These are phyloP conservation scores for Speoplatyrhinus poulsoni DNA, from an alignment of 2,113 vertebrate genomes.

Conservation along the genomic window DNA sequence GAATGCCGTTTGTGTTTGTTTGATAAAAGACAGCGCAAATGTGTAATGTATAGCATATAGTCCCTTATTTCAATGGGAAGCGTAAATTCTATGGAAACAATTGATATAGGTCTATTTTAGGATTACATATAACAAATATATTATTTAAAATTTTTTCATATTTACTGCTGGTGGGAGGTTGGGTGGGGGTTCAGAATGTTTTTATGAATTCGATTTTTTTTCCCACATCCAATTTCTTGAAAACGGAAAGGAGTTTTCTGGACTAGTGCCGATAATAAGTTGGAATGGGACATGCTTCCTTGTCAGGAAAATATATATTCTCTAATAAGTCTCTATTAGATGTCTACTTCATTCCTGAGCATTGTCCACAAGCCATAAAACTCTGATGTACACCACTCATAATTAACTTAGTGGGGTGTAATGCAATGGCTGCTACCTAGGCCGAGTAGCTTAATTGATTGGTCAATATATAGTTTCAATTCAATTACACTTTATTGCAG, in stretches of 20 bases:
- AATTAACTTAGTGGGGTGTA: not conserved
- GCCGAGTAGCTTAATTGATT: not conserved
- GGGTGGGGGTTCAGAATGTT: not conserved
- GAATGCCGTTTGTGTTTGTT: slow-evolving; percentile 9
- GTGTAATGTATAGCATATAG: not conserved
- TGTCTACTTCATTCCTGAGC: slow-evolving; percentile 32
- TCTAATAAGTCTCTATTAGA: slow-evolving; percentile 40
- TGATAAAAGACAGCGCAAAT: not conserved
- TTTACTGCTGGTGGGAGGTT: slow-evolving; percentile 9
- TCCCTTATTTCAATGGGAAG: slow-evolving; percentile 8
- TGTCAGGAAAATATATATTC: slow-evolving; percentile 45
- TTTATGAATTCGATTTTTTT: slow-evolving; percentile 13
- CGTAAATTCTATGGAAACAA: not conserved
- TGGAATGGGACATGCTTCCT: slow-evolving; percentile 37
- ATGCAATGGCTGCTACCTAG: not conserved
- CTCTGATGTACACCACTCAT: not conserved
- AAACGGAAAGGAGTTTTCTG: slow-evolving; percentile 14
- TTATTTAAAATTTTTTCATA: slow-evolving; percentile 27
- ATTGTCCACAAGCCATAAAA: slow-evolving; percentile 29
- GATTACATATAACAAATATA: slow-evolving; percentile 26
- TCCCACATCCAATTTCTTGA: not conserved
- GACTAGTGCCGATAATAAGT: not conserved
- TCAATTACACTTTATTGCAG: too few relatives aligned
- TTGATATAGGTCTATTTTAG: slow-evolving; percentile 10
- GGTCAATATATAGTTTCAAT: not conserved